Conservation (phyloP, 2,797 vertebrate genomes). For the Sitta carolinensis region DNA sequence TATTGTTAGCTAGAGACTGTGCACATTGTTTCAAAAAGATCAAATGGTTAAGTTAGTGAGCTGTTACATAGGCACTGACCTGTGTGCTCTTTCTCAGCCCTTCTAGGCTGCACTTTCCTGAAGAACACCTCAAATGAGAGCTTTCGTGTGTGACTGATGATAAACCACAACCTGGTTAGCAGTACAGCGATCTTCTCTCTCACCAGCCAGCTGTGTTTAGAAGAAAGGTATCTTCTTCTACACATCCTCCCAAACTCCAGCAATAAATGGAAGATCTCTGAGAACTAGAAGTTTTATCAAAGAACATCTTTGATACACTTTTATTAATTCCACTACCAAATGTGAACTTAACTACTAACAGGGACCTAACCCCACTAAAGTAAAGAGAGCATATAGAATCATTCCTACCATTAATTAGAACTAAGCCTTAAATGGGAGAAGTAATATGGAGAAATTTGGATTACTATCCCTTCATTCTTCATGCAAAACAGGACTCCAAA, state of each 20-base stretch:
- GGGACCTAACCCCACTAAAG: neutral
- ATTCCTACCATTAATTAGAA: neutral
- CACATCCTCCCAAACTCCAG: neutral
- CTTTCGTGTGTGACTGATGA: neutral
- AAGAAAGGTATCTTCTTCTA: neutral
- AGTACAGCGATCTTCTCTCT: neutral
- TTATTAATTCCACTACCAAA: neutral
- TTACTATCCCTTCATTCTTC: neutral
- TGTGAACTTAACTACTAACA: neutral
- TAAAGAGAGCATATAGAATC: neutral
- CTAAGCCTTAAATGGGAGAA: neutral
- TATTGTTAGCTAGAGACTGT: neutral
- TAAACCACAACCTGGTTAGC: neutral
- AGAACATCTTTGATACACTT: neutral
- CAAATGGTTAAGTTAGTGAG: neutral
- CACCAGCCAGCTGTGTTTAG: neutral
- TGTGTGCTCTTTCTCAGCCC: neutral
- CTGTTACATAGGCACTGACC: neutral
- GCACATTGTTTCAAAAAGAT: neutral
- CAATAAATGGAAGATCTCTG: neutral
- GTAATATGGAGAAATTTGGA: neutral
- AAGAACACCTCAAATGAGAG: neutral
- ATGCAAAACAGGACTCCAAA: neutral
- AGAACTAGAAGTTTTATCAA: neutral
- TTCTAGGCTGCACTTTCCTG: neutral